Percentiles rank a stretch among this genome's conserved stretches.
phyloP scores from a whole-genome alignment of 2,888 invertebrate species.

The Clivina fossor region DNA sequence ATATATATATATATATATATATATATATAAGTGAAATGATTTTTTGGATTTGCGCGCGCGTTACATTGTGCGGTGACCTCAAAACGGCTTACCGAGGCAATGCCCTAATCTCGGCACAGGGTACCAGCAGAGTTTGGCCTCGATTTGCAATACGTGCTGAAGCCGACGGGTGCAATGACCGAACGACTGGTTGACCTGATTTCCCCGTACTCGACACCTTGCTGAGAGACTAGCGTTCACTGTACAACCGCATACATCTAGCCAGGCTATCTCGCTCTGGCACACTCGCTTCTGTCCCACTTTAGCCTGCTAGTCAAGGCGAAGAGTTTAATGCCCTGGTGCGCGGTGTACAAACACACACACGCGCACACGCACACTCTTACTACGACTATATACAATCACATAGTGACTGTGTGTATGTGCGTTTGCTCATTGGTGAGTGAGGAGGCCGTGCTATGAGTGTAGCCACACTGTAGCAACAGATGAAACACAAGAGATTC shows the following conservation, averaged over 20 bases:
- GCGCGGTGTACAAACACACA: constrained; percentile 15
- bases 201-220: constrained; percentile 40
- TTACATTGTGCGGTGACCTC: constrained; percentile 50
- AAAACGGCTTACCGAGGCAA: constrained; percentile 52
- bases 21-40: constrained; percentile 43
- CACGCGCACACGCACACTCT: constrained; percentile 7
- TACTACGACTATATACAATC: not conserved
- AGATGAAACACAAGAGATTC: constrained; percentile 20
- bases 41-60: constrained; percentile 36
- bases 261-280: constrained; percentile 35
- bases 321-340: constrained; percentile 28
- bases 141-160: constrained; percentile 45
- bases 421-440: no score
- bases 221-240: constrained; percentile 31
- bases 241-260: constrained; percentile 34
- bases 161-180: constrained; percentile 53
- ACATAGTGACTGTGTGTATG: constrained; percentile 2
- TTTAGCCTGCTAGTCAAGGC: constrained; percentile 36
- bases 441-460: no score
- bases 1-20: not conserved
- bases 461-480: constrained; percentile 10
- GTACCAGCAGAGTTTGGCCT: constrained; percentile 48
- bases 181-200: constrained; percentile 53
- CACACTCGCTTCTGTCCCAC: constrained; percentile 35
- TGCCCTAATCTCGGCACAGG: constrained; percentile 50